These are phyloP conservation scores for Heliconius himera DNA, from an alignment of 1,140 invertebrate species.

Conservation along the genomic window DNA sequence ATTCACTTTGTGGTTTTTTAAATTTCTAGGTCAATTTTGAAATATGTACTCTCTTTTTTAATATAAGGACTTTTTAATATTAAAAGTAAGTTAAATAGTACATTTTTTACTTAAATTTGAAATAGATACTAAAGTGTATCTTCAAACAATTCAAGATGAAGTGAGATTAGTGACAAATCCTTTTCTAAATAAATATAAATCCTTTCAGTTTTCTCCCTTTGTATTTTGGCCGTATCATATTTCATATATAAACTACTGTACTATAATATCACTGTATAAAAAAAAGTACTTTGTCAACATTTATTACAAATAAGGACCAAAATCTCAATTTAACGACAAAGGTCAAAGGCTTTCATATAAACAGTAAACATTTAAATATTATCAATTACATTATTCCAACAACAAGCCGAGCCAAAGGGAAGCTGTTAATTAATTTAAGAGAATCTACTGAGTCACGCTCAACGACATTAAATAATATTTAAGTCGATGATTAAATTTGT, in stretches of 20 bases:
- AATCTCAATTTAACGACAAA: not conserved
- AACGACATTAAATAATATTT: conserved; percentile 1
- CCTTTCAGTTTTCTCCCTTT: not conserved
- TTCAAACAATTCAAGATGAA: no score
- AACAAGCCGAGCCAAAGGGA: conserved; percentile 1
- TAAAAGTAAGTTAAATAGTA: no score
- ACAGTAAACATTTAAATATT: not conserved
- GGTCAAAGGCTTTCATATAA: not conserved
- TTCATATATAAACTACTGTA: no score
- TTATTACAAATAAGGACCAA: not conserved
- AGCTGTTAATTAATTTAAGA: conserved; percentile 11
- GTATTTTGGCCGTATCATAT: no score
- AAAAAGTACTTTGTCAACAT: not conserved
- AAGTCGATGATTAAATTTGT: not conserved
- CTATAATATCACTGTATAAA: no score
- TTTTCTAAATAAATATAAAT: no score
- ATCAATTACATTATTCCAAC: not conserved
- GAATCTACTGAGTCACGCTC: conserved; percentile 1
- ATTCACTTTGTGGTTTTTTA: not conserved
- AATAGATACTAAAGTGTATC: no score
- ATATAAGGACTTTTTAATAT: no score
- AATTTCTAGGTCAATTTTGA: conserved; percentile 1
- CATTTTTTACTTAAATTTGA: no score
- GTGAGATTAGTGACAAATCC: no score
- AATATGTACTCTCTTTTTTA: not conserved